These are phyloP conservation scores for Nautilus pompilius DNA, from an alignment of 1,140 invertebrate genomes.

Conservation along the genomic window DNA sequence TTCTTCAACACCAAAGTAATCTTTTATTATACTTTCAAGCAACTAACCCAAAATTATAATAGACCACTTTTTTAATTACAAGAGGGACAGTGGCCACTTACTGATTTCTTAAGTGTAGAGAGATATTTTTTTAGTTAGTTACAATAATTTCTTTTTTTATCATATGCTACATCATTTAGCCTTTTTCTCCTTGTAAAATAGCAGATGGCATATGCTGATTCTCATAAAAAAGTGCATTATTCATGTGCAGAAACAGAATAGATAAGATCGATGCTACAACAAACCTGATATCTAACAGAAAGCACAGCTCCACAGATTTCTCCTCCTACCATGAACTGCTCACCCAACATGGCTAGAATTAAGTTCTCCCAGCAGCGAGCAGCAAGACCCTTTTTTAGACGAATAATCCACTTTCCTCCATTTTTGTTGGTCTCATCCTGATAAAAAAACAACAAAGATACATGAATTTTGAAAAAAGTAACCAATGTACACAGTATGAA, in stretches of 20 bases:
- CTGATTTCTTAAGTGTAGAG: too few relatives aligned
- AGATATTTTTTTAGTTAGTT: background rate
- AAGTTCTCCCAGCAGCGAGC: conserved; percentile 98
- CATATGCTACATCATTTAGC: background rate
- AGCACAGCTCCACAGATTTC: conserved; percentile 98
- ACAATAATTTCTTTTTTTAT: background rate
- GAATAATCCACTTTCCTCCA: conserved; percentile 96
- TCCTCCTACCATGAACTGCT: conserved; percentile 98
- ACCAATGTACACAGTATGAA: background rate
- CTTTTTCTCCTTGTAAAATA: background rate
- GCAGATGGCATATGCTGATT: background rate
- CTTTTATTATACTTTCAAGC: too few relatives aligned
- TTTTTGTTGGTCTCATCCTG: conserved; percentile 88
- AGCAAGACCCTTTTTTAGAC: conserved; percentile 89
- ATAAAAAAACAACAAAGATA: conserved; percentile 8
- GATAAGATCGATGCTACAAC: background rate
- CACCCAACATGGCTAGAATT: conserved; percentile 87
- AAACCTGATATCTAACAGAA: conserved; percentile 86
- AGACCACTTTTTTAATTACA: too few relatives aligned
- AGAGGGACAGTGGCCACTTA: too few relatives aligned
- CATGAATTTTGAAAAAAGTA: background rate
- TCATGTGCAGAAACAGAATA: background rate
- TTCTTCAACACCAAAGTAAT: too few relatives aligned
- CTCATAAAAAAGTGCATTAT: background rate
- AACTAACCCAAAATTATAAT: too few relatives aligned